Evolutionary conservation across 2,113 vertebrate species (phyloP), one percentile per base, ranked within the genome.

Genomic region (Sapayoa aenigma): DNA sequence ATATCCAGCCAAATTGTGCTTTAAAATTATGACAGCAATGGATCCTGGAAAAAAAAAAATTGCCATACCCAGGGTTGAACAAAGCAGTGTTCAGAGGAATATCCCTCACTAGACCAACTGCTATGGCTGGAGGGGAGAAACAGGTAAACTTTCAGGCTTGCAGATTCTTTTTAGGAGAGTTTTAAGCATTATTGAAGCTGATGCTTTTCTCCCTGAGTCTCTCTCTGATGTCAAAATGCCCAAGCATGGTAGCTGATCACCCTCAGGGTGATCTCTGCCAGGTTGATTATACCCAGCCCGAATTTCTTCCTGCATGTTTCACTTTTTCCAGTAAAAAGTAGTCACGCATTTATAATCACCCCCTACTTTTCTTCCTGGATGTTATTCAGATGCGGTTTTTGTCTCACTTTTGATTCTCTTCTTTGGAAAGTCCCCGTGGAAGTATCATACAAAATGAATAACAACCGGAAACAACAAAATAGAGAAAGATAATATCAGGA

Each of bases 381-480:
- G 46, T 90, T 52, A 30, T 91, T 94, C 39, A 47, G 42, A 83
- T 79, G 62, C 35, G 4, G 4, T 44, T 92, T 93, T 78, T 39
- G 14, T 71, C 50, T 58, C 30, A 16, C 39, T 84, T 76, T 52
- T 46, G 60, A 63, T 50, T 79, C 28, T 30, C 82, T 65, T 84
- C 75, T 96, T 84, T n/a, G 97, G 97, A 98, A 98, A 98, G 97
- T 96, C 97, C 98, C 98, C 0, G 1, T 21, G 5, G 87, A 93
- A 84, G 80, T 83, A 74, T 91, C 17, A 1, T 50, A 78, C 91
- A 87, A 89, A 73, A 76, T 63, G 87, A 89, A 35, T 21, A 97
- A 94, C 90, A 93, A 92, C 95, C 93, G 94, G 96, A 97, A 97
- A 80, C 91, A 94, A 91, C 92, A 83, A 96, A 93, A 85, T 7